phyloP scores from a whole-genome alignment of 2,888 invertebrate genomes.

The Pardosa pseudoannulata region DNA sequence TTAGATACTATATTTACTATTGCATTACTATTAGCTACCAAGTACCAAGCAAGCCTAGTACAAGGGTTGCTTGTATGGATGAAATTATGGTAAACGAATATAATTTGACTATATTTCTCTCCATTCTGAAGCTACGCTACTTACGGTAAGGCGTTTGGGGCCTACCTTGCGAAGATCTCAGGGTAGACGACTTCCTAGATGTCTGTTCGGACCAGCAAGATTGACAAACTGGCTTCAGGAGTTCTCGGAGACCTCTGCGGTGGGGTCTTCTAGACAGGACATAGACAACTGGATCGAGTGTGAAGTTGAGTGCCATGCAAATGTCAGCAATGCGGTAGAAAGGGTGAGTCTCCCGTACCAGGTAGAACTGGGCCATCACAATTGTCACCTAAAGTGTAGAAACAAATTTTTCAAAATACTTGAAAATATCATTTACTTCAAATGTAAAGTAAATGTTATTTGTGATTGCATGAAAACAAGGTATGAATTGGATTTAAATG shows the following conservation, averaged over 20 bases:
- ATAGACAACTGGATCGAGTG: conserved; percentile 83
- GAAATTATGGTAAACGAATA: too few species aligned
- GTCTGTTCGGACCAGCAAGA: conserved; percentile 46
- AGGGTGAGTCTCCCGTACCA: conserved; percentile 75
- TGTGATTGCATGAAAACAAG: too few species aligned
- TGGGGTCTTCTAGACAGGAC: conserved; percentile 65
- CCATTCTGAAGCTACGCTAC: conserved; percentile 38
- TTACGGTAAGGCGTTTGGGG: conserved; percentile 49
- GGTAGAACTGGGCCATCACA: conserved; percentile 81
- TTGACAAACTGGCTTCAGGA: conserved; percentile 59
- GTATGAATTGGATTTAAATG: too few species aligned
- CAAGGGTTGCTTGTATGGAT: too few species aligned
- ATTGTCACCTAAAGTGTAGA: conserved; percentile 81
- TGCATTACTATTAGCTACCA: too few species aligned
- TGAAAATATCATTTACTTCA: too few species aligned
- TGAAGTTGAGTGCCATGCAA: conserved; percentile 88
- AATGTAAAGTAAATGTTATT: too few species aligned
- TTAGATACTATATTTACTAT: too few species aligned
- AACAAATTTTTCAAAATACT: too few species aligned
- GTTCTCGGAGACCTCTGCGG: too few species aligned
- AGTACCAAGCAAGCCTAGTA: too few species aligned
- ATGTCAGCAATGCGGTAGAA: conserved; percentile 84
- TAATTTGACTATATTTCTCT: too few species aligned
- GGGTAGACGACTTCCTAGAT: conserved; percentile 23
- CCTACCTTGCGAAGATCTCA: conserved; percentile 66